These are phyloP conservation scores for Enteromius paludinosus DNA, from an alignment of 2,797 vertebrate species.

Conservation along the genomic window DNA sequence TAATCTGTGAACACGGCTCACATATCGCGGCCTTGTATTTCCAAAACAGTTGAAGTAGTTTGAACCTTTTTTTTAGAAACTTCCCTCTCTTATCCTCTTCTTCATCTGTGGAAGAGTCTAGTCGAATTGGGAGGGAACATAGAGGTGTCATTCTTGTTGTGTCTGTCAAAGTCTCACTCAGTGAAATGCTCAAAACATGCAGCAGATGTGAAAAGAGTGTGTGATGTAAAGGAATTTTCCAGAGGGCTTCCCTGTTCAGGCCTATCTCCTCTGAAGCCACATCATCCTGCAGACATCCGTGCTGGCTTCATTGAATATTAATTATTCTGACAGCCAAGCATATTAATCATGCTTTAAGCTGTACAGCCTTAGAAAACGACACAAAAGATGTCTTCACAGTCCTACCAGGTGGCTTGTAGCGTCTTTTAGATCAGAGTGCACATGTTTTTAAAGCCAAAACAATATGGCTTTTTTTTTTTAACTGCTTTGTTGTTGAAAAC, in stretches of 20 bases:
- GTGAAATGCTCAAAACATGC: constrained; percentile 64
- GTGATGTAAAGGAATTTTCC: constrained; percentile 65
- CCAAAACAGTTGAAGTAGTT: constrained; percentile 78
- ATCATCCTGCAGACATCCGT: constrained; percentile 56
- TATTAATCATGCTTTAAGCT: constrained; percentile 63
- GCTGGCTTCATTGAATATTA: constrained; percentile 64
- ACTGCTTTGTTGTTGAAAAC: constrained; percentile 1
- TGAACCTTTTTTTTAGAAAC: constrained; percentile 65
- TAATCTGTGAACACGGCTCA: constrained; percentile 71
- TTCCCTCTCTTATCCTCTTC: constrained; percentile 68
- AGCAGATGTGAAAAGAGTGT: constrained; percentile 65
- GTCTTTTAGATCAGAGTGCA: constrained; percentile 39
- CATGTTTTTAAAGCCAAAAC: constrained; percentile 4
- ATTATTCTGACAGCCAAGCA: constrained; percentile 64
- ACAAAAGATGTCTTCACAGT: constrained; percentile 58
- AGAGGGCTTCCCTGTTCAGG: constrained; percentile 60
- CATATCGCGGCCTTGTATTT: constrained; percentile 76
- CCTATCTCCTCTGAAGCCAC: constrained; percentile 53
- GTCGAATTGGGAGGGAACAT: constrained; percentile 56
- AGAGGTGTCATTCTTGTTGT: constrained; percentile 49
- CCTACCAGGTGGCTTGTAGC: constrained; percentile 57
- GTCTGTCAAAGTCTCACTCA: constrained; percentile 58
- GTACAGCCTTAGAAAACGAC: constrained; percentile 57
- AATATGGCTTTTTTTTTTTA: constrained; percentile 17
- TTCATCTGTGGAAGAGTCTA: constrained; percentile 71